phyloP scores from a whole-genome alignment of 2,888 invertebrate species.

The Hemithea aestivaria region DNA sequence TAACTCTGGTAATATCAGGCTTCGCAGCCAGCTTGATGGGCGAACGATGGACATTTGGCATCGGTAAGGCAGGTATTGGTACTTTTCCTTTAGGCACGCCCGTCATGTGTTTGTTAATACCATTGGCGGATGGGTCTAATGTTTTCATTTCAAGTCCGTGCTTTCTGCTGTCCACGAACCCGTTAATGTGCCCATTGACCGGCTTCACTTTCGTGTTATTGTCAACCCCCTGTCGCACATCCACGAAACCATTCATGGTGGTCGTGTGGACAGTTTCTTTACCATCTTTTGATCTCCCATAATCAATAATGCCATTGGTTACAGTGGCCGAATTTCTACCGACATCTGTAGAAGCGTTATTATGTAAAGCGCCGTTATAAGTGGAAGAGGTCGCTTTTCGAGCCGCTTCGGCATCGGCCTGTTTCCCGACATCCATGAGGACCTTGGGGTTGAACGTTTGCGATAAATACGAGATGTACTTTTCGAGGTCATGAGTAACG shows the following conservation, averaged over 20 bases:
- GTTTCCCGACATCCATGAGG: conserved; percentile 63
- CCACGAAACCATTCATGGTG: conserved; percentile 63
- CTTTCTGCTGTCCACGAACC: conserved; percentile 52
- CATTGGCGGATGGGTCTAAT: conserved; percentile 64
- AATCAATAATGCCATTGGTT: conserved; percentile 51
- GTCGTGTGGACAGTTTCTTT: conserved; percentile 49
- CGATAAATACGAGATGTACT: conserved; percentile 72
- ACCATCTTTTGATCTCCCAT: conserved; percentile 46
- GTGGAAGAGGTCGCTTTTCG: conserved; percentile 35
- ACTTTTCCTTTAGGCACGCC: conserved; percentile 48
- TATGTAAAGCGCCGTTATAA: conserved; percentile 36
- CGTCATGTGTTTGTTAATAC: conserved; percentile 38
- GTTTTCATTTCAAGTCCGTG: conserved; percentile 42
- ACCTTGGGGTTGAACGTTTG: conserved; percentile 72
- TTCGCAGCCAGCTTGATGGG: conserved; percentile 49
- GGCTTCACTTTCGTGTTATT: conserved; percentile 47
- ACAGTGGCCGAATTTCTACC: conserved; percentile 41
- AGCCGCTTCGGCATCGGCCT: conserved; percentile 42
- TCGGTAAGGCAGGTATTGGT: conserved; percentile 51
- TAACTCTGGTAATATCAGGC: conserved; percentile 48
- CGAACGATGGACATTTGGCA: conserved; percentile 42
- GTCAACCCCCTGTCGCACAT: conserved; percentile 51
- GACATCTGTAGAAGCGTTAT: conserved; percentile 39
- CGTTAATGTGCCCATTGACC: conserved; percentile 46
- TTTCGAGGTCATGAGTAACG: conserved; percentile 69